Evolutionary conservation across 92 coral and sea anemone genomes (phyloP).

Genomic region (Parazoanthus darwini): DNA sequence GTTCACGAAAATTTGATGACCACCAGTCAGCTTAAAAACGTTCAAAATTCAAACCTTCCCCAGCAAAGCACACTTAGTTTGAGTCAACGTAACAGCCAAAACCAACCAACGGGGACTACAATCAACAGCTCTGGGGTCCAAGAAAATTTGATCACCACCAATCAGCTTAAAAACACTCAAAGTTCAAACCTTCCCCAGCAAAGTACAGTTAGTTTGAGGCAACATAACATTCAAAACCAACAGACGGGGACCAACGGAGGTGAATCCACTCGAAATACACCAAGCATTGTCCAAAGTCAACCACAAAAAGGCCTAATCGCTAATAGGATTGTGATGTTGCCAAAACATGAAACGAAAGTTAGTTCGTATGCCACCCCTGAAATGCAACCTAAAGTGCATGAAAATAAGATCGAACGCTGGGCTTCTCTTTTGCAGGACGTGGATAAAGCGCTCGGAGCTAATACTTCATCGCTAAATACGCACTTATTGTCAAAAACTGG

Average conservation of each 20-base stretch:
- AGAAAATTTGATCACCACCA: not conserved
- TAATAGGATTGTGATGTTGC: not conserved
- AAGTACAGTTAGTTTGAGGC: not conserved
- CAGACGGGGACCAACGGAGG: not conserved
- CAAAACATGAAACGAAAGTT: slow-evolving; percentile 9
- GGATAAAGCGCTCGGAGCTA: slow-evolving; percentile 7
- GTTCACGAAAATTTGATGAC: not conserved
- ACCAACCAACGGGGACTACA: too few relatives aligned
- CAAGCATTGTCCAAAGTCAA: not conserved
- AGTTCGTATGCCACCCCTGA: not conserved
- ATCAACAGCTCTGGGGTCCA: not conserved
- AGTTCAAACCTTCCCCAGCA: not conserved
- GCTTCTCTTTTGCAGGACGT: slow-evolving; percentile 31
- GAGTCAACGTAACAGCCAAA: not conserved
- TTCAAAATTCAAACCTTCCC: not conserved
- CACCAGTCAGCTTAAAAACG: too few relatives aligned
- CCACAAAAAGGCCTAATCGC: not conserved
- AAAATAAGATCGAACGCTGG: slow-evolving; percentile 13
- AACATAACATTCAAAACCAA: not conserved
- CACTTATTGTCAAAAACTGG: slow-evolving; percentile 19
- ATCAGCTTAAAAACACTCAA: not conserved
- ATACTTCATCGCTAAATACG: not conserved
- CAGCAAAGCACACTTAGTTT: not conserved
- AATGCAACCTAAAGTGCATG: not conserved
- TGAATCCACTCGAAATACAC: not conserved